Evolutionary conservation across 2,888 invertebrate species (phyloP), one percentile per base, ranked within the genome.

Genomic region (Sthenelais limicola): DNA sequence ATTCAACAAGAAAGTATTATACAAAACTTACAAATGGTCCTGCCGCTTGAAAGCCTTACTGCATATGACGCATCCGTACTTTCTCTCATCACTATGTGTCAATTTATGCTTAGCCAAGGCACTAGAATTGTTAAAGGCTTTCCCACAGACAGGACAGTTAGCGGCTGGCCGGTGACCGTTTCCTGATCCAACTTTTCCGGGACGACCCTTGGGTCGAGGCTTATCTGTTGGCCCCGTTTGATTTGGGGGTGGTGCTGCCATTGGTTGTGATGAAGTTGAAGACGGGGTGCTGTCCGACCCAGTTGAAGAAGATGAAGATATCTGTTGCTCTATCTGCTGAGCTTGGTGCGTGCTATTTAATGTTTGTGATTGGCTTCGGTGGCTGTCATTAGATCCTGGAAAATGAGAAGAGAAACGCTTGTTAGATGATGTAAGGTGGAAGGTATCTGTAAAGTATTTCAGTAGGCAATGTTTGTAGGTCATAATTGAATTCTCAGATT

Each of bases 31-130:
- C 95, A 98, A 92, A 90, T 98, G 97, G 90, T 98, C 98, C 90
- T 98, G 97, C 88, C 98, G 91, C 90, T 98, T 98, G 91, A 98
- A 98, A 81, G 97, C 97, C 90, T 98, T 98, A 79, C 95, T 93
- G 90, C 98, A 98, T 88, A 97, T 94, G 85, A 92, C 92, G 90
- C 98, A 98, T 80, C 96, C 94, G 89, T 97, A 97, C 89, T 96
- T 96, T 83, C 98, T 91, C 88, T 98, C 98, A 89, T 98, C 97
- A 90, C 97, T 97, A 91, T 98, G 98, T 80, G 97, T 98, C 88
- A 98, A 91, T 90, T 97, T 97, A 96, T 88, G 88, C 76, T 88
- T 88, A 30, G 87, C 97, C 86, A 98, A 91, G 77, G 97, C 97
- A 83, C 97, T 97, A 81, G 97, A 96, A 90, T 97, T 98, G 88